A percentile compares a stretch with the other conserved stretches of the same genome.
Conservation (phyloP, 2,888 invertebrate species). For the Drosophila stalkeri region DNA sequence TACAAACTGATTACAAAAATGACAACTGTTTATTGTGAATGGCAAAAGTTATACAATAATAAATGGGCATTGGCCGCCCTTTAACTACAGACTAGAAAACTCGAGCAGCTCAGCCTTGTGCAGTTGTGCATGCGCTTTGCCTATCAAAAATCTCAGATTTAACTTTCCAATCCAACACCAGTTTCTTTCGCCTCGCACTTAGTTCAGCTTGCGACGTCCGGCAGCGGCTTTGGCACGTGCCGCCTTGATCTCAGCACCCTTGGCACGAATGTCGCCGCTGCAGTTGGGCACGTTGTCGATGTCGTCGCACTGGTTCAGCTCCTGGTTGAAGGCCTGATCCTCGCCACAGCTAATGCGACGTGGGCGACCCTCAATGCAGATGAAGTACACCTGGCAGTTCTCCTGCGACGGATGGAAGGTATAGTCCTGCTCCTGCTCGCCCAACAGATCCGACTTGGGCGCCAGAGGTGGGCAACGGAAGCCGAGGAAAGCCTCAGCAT, state of each 20-base stretch:
- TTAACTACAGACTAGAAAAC: conserved; percentile 80
- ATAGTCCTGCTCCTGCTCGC: conserved; percentile 85
- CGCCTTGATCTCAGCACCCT: conserved; percentile 78
- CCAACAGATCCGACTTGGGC: conserved; percentile 82
- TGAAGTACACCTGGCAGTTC: conserved; percentile 92
- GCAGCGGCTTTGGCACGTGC: conserved; percentile 73
- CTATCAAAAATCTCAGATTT: conserved; percentile 34
- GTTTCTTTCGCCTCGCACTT: neutral
- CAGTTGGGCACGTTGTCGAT: conserved; percentile 92
- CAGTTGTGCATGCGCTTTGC: conserved; percentile 46
- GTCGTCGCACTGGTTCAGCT: conserved; percentile 90
- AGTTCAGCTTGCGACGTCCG: conserved; percentile 40
- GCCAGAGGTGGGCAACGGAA: conserved; percentile 90
- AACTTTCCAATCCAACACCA: conserved; percentile 7
- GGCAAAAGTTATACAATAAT: conserved; percentile 51
- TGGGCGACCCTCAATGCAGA: conserved; percentile 91
- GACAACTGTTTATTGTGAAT: conserved; percentile 44
- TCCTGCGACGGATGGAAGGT: conserved; percentile 86
- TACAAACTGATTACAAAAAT: conserved; percentile 32
- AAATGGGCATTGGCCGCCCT: conserved; percentile 40
- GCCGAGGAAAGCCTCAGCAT: conserved; percentile 91
- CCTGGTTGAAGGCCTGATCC: conserved; percentile 91
- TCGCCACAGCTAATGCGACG: conserved; percentile 91
- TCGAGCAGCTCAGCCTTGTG: conserved; percentile 58
- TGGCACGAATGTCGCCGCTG: conserved; percentile 83